A percentile compares a stretch with the other conserved stretches of the same genome.
phyloP scores from a whole-genome alignment of 2,888 invertebrate genomes.

The Metellina segmentata region DNA sequence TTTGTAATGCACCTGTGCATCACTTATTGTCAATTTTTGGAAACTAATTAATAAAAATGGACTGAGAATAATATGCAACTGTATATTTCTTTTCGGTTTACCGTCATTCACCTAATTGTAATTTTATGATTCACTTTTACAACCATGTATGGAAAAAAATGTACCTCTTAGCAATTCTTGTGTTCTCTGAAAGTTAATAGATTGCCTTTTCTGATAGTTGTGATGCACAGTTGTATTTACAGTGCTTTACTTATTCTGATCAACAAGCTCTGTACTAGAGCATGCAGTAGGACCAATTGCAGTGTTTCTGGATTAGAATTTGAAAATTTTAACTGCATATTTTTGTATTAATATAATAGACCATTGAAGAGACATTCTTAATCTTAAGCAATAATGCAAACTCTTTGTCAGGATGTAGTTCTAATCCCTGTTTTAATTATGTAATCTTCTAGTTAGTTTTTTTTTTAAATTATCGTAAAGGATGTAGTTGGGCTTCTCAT shows the following conservation, averaged over 20 bases:
- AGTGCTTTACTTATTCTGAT: not conserved
- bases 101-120: not conserved
- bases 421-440: constrained; percentile 3
- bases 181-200: not conserved
- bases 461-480: not conserved
- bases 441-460: not conserved
- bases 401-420: not conserved
- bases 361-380: constrained; percentile 9
- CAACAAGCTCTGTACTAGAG: constrained; percentile 8
- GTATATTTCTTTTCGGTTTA: not conserved
- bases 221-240: constrained; percentile 11
- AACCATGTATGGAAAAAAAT: not conserved
- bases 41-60: too few species aligned
- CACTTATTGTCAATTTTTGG: not conserved
- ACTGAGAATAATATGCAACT: not conserved
- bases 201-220: not conserved
- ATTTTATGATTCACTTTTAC: too few species aligned
- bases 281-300: constrained; percentile 27
- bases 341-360: constrained; percentile 33
- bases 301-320: constrained; percentile 43
- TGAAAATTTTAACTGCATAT: constrained; percentile 49
- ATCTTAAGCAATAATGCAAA: constrained; percentile 19
- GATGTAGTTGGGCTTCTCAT: not conserved
- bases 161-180: not conserved
- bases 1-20: not conserved